Evolutionary conservation across 2,888 invertebrate genomes (phyloP).

Genomic region (Azorinus chamasolen): DNA sequence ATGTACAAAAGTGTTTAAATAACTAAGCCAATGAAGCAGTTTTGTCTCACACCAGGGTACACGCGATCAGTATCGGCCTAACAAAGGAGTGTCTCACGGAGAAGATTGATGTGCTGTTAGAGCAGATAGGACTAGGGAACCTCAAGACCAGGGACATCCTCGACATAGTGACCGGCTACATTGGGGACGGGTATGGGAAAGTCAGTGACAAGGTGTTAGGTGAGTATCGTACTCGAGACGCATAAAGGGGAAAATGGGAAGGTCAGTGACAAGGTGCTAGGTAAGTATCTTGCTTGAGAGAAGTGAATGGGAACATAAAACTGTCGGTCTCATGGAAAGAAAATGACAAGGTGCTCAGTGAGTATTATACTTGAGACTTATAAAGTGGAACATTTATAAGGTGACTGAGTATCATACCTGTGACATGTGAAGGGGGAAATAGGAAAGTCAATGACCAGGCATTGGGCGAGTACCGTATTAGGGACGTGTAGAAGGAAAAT

Average conservation of each 20-base stretch:
- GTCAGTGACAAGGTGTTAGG: conserved; percentile 74
- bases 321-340: too few species aligned
- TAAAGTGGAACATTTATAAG: too few species aligned
- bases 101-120: conserved; percentile 65
- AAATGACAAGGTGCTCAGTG: conserved; percentile 73
- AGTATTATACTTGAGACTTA: too few species aligned
- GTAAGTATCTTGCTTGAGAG: conserved; percentile 60
- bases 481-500: too few species aligned
- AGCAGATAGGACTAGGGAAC: conserved; percentile 59
- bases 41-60: too few species aligned
- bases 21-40: too few species aligned
- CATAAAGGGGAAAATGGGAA: too few species aligned
- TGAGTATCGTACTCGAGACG: conserved; percentile 50
- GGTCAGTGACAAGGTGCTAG: conserved; percentile 73
- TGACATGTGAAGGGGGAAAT: too few species aligned
- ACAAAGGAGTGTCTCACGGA: conserved; percentile 65
- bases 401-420: neutral
- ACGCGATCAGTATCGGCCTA: conserved; percentile 76
- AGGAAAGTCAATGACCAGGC: too few species aligned
- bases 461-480: too few species aligned
- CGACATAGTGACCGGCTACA: conserved; percentile 77
- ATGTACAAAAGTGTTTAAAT: too few species aligned
- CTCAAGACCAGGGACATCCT: conserved; percentile 69
- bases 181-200: conserved; percentile 78
- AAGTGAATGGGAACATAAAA: too few species aligned